A percentile compares a stretch with the other conserved stretches of the same genome.
These are phyloP conservation scores for Gymnodraco acuticeps DNA, from an alignment of 2,797 vertebrate species.

Conservation along the genomic window DNA sequence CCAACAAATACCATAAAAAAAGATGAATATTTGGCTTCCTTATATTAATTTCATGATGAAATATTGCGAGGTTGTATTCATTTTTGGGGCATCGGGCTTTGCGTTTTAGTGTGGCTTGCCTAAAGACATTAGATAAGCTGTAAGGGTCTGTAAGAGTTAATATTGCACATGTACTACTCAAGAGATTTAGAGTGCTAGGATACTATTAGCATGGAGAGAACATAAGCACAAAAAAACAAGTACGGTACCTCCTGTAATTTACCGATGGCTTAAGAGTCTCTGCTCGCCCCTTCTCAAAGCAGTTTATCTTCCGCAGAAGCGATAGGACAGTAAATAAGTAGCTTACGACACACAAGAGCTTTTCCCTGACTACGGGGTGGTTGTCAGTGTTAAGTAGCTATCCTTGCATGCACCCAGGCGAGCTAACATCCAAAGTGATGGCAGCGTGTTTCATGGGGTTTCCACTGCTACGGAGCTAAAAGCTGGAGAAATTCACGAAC, in stretches of 20 bases:
- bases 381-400: slow-evolving; percentile 79
- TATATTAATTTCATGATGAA: too few relatives aligned
- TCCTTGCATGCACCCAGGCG: slow-evolving; percentile 50
- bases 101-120: slow-evolving; percentile 33
- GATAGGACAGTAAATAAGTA: slow-evolving; percentile 77
- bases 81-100: too few relatives aligned
- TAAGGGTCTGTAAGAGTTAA: background rate
- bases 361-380: slow-evolving; percentile 68
- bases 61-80: too few relatives aligned
- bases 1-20: too few relatives aligned
- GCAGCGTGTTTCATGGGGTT: slow-evolving; percentile 59
- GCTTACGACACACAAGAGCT: slow-evolving; percentile 75
- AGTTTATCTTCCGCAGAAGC: slow-evolving; percentile 72
- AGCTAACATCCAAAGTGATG: slow-evolving; percentile 76
- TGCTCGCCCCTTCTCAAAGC: slow-evolving; percentile 60
- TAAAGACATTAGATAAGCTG: slow-evolving; percentile 28
- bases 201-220: background rate
- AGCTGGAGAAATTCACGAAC: slow-evolving; percentile 46
- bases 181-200: slow-evolving; percentile 1
- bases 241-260: slow-evolving; percentile 58
- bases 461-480: slow-evolving; percentile 45
- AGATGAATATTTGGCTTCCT: too few relatives aligned
- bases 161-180: background rate
- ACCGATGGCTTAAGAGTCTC: slow-evolving; percentile 61
- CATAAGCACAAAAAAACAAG: slow-evolving; percentile 44